A percentile compares a stretch with the other conserved stretches of the same genome.
Conservation (phyloP, 2,113 vertebrate species). For the Ceratotherium simum region DNA sequence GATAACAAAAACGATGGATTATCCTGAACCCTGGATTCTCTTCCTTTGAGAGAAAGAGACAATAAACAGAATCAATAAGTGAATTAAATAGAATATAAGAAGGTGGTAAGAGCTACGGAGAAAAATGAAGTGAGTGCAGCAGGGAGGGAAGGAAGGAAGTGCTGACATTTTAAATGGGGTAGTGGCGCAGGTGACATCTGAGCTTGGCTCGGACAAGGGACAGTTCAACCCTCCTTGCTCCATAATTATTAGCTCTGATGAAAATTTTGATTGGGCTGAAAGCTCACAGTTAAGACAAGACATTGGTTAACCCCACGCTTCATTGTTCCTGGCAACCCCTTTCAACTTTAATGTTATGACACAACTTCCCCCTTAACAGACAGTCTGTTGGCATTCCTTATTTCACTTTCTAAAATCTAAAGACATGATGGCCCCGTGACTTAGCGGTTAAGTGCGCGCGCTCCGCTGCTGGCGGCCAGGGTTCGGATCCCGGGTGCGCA, state of each 20-base stretch:
- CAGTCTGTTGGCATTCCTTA: not conserved
- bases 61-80: not conserved
- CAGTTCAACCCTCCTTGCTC: not conserved
- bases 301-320: not conserved
- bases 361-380: not conserved
- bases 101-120: not conserved
- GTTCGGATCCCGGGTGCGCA: too few relatives aligned
- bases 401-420: constrained; percentile 14
- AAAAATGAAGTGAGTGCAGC: not conserved
- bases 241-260: not conserved
- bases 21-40: not conserved
- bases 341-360: not conserved
- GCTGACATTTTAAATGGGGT: not conserved
- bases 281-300: not conserved
- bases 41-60: not conserved
- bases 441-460: too few relatives aligned
- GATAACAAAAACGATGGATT: not conserved
- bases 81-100: not conserved
- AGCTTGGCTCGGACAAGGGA: not conserved
- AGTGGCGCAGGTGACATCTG: not conserved
- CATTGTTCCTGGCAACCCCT: not conserved
- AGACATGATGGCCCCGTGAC: too few relatives aligned
- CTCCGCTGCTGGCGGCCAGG: too few relatives aligned
- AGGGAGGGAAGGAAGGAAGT: not conserved
- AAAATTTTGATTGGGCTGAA: not conserved